Conservation (phyloP, 53 echinoderm and acorn worm genomes). For the Holothuria leucospilota region DNA sequence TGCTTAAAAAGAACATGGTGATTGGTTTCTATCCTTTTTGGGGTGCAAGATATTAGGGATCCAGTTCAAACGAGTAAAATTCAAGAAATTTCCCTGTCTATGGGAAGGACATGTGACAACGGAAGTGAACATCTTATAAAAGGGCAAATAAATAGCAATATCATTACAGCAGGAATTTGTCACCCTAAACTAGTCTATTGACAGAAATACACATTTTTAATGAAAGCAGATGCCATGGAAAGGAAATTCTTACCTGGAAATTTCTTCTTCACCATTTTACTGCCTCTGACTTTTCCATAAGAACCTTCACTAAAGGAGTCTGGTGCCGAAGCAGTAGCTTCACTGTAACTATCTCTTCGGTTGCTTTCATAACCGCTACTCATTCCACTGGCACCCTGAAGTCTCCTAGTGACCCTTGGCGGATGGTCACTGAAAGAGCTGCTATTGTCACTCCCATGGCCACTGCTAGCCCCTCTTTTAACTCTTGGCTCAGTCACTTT, state of each 20-base stretch:
- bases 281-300: slow-evolving; percentile 82
- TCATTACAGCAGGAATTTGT: too few relatives aligned
- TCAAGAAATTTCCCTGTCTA: too few relatives aligned
- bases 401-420: slow-evolving; percentile 62
- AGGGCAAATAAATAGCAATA: too few relatives aligned
- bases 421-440: slow-evolving; percentile 92
- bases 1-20: too few relatives aligned
- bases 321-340: slow-evolving; percentile 90
- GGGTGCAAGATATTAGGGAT: too few relatives aligned
- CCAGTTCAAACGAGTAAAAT: too few relatives aligned
- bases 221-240: too few relatives aligned
- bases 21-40: too few relatives aligned
- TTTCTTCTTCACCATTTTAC: slow-evolving; percentile 88
- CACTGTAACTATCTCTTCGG: slow-evolving; percentile 92
- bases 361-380: slow-evolving; percentile 99
- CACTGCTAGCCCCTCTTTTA: slow-evolving; percentile 84
- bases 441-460: slow-evolving; percentile 98
- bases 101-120: too few relatives aligned
- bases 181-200: too few relatives aligned
- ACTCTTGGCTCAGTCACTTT: slow-evolving; percentile 90
- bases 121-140: too few relatives aligned
- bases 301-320: slow-evolving; percentile 97
- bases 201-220: too few relatives aligned
- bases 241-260: slow-evolving; percentile 72
- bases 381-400: slow-evolving; percentile 82